Evolutionary conservation across 2,888 invertebrate genomes (phyloP).

Genomic region (Drosophila bunnanda): DNA sequence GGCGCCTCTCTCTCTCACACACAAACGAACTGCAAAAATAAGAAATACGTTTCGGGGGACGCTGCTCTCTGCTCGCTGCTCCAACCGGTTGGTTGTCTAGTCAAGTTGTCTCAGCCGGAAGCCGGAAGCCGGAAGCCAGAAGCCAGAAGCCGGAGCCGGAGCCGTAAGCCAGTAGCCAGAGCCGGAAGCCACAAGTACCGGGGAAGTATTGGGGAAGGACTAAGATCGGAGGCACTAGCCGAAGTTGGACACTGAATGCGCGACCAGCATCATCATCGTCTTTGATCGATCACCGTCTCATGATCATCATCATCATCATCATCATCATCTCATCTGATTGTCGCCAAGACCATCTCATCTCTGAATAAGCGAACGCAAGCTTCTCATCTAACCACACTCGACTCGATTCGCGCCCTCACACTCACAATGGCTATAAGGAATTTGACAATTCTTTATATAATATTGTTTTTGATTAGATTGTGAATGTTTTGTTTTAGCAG

Average conservation of each 20-base stretch:
- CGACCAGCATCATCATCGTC: slow-evolving; percentile 48
- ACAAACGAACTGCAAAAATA: slow-evolving; percentile 79
- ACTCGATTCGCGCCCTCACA: slow-evolving; percentile 62
- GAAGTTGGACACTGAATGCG: slow-evolving; percentile 27
- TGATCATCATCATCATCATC: slow-evolving; percentile 45
- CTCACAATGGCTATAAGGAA: slow-evolving; percentile 78
- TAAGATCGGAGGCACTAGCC: slow-evolving; percentile 46
- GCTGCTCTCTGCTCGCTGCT: slow-evolving; percentile 54
- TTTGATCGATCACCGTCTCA: slow-evolving; percentile 50
- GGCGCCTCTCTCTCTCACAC: slow-evolving; percentile 60
- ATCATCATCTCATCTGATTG: slow-evolving; percentile 42
- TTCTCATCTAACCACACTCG: slow-evolving; percentile 62
- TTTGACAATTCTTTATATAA: slow-evolving; percentile 81
- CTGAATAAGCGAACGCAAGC: slow-evolving; percentile 48
- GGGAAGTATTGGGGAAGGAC: slow-evolving; percentile 26
- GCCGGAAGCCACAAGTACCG: slow-evolving; percentile 35
- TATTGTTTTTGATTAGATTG: slow-evolving; percentile 63
- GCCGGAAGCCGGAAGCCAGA: slow-evolving; percentile 28
- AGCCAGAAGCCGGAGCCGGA: slow-evolving; percentile 37
- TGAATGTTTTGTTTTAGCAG: slow-evolving; percentile 56
- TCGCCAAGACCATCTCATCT: slow-evolving; percentile 47
- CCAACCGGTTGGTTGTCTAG: slow-evolving; percentile 54
- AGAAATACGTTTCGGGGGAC: slow-evolving; percentile 73
- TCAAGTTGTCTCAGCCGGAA: slow-evolving; percentile 46
- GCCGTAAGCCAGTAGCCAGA: slow-evolving; percentile 33